Percentiles rank a stretch among this genome's conserved stretches.
phyloP scores from a whole-genome alignment of 1,140 invertebrate genomes.

The Macrotrachela quadricornifera region DNA sequence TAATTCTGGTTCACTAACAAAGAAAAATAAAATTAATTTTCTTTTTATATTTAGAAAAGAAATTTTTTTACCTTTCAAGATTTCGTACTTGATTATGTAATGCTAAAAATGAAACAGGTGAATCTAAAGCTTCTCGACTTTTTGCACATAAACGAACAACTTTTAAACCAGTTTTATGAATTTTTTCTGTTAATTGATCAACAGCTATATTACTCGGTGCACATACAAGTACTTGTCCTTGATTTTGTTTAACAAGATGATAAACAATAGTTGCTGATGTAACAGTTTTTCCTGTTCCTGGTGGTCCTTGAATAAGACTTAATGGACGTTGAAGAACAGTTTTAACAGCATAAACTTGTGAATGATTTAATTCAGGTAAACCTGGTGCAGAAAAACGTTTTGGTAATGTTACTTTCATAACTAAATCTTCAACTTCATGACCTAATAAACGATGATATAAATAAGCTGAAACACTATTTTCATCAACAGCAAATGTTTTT shows the following conservation, averaged over 20 bases:
- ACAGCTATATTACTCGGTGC: slow-evolving; percentile 97
- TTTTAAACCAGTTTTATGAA: slow-evolving; percentile 86
- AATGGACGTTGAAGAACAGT: slow-evolving; percentile 87
- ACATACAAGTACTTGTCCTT: slow-evolving; percentile 80
- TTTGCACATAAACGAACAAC: slow-evolving; percentile 90
- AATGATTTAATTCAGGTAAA: slow-evolving; percentile 84
- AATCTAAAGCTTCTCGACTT: slow-evolving; percentile 75
- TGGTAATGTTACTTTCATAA: slow-evolving; percentile 55
- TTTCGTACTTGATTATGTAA: slow-evolving; percentile 91
- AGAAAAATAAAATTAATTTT: too few relatives aligned
- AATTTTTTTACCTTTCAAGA: slow-evolving; percentile 42
- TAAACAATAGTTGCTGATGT: slow-evolving; percentile 98
- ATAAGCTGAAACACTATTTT: slow-evolving; percentile 80
- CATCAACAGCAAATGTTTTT: slow-evolving; percentile 82
- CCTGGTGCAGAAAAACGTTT: slow-evolving; percentile 92
- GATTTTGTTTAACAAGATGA: slow-evolving; percentile 75
- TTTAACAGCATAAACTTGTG: slow-evolving; percentile 95
- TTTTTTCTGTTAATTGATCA: slow-evolving; percentile 94
- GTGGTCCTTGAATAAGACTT: slow-evolving; percentile 71
- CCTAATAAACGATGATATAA: slow-evolving; percentile 89
- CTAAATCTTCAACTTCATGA: slow-evolving; percentile 83
- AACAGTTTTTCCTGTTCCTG: slow-evolving; percentile 92
- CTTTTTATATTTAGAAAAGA: too few relatives aligned
- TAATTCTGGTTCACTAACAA: slow-evolving; percentile 43
- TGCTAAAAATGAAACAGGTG: slow-evolving; percentile 82